Percentiles rank a stretch among this genome's conserved stretches.
These are phyloP conservation scores for Zosterops hypoxanthus DNA, from an alignment of 2,113 vertebrate species.

Conservation along the genomic window DNA sequence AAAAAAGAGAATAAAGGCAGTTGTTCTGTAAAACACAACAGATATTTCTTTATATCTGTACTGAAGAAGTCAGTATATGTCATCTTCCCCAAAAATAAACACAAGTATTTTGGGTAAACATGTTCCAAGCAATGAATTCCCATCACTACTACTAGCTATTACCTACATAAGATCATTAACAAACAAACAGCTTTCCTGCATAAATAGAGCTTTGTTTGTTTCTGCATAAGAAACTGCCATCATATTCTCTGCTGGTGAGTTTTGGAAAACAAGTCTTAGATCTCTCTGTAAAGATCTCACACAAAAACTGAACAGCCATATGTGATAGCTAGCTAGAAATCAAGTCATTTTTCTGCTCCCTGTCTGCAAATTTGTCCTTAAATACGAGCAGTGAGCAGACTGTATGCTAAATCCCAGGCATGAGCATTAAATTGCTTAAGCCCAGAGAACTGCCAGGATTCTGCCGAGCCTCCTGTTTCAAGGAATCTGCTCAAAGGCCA, in stretches of 20 bases:
- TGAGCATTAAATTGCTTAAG: background rate
- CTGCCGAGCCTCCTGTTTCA: background rate
- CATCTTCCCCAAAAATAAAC: conserved; percentile 43
- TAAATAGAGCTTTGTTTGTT: conserved; percentile 49
- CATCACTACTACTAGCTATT: background rate
- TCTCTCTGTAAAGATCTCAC: background rate
- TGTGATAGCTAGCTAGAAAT: conserved; percentile 32
- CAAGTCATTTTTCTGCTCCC: conserved; percentile 13
- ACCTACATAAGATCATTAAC: conserved; percentile 38
- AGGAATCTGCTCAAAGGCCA: background rate
- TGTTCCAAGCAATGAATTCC: conserved; percentile 1
- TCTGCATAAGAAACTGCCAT: conserved; percentile 35
- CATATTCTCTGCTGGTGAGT: background rate
- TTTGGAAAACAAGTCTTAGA: conserved; percentile 43
- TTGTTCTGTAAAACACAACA: conserved; percentile 46
- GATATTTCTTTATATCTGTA: conserved; percentile 42
- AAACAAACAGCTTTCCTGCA: conserved; percentile 27
- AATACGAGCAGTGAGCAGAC: background rate
- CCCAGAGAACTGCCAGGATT: background rate
- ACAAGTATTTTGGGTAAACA: conserved; percentile 16
- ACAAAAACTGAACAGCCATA: conserved; percentile 36
- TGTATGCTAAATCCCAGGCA: background rate
- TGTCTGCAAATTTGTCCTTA: conserved; percentile 37
- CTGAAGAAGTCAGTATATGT: conserved; percentile 39
- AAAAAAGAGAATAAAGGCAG: conserved; percentile 40